These are phyloP conservation scores for Melipona quadrifasciata DNA, from an alignment of 1,140 invertebrate species.

Conservation along the genomic window DNA sequence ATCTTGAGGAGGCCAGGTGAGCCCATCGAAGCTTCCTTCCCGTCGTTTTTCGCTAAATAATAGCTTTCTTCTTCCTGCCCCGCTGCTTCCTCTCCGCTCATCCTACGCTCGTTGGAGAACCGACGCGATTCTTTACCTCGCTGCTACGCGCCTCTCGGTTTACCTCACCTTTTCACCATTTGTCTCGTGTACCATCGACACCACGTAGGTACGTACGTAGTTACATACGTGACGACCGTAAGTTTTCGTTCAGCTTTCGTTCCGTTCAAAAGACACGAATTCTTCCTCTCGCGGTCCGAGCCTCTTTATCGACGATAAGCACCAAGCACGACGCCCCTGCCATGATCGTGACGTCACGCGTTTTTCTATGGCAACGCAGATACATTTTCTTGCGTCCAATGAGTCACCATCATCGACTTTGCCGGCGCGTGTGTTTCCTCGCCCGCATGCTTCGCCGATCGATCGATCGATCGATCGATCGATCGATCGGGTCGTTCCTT, in stretches of 20 bases:
- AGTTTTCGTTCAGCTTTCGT: background rate
- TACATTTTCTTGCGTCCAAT: conserved; percentile 38
- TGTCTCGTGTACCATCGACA: too few relatives aligned
- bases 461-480: background rate
- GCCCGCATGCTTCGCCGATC: background rate
- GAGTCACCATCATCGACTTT: conserved; percentile 29
- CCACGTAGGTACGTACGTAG: too few relatives aligned
- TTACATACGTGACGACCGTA: background rate
- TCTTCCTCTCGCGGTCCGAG: background rate
- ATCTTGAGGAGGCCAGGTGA: conserved; percentile 39
- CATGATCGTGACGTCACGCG: conserved; percentile 13
- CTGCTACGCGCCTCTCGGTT: background rate
- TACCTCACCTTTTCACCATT: too few relatives aligned
- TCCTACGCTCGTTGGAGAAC: conserved; percentile 25
- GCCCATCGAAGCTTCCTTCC: background rate
- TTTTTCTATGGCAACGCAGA: conserved; percentile 41
- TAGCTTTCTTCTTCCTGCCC: background rate
- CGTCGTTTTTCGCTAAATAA: background rate
- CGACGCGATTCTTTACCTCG: background rate
- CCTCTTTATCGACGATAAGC: background rate
- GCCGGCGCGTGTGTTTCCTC: conserved; percentile 3
- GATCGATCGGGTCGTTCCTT: background rate
- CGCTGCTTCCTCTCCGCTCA: too few relatives aligned
- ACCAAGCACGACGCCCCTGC: too few relatives aligned
- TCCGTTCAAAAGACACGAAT: background rate